These are phyloP conservation scores for Notolabrus celidotus DNA, from an alignment of 2,797 vertebrate genomes.

Conservation along the genomic window DNA sequence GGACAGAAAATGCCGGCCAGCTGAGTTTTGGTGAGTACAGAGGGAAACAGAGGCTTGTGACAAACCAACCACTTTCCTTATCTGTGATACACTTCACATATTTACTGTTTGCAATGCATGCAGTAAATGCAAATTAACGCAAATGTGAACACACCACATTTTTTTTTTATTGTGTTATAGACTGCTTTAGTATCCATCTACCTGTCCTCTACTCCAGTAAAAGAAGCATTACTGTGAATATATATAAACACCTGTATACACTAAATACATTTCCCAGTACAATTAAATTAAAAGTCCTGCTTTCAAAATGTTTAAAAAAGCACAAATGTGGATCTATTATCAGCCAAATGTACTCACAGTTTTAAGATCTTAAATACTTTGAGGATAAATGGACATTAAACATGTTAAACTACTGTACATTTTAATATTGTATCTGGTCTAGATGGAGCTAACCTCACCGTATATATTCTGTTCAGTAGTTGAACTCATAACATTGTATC, in stretches of 20 bases:
- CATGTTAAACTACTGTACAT: no score
- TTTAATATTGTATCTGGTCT: no score
- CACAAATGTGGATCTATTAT: no score
- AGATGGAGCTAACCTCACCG: no score
- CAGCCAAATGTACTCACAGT: no score
- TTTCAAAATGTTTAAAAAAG: no score
- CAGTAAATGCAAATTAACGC: conserved; percentile 11
- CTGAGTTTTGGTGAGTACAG: conserved; percentile 77
- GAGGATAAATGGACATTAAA: no score
- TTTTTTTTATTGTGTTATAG: not conserved
- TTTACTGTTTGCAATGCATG: conserved; percentile 1
- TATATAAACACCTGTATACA: not conserved
- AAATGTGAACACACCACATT: not conserved
- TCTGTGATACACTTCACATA: not conserved
- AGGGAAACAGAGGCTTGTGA: conserved; percentile 17
- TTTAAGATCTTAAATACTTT: no score
- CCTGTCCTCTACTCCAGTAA: not conserved
- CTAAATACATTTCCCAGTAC: no score
- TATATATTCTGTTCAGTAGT: no score
- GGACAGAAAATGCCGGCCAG: conserved; percentile 55
- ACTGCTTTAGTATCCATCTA: not conserved
- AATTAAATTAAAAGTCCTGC: no score
- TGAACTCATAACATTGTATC: no score
- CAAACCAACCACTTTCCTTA: not conserved
- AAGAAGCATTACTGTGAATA: not conserved